Percentiles rank a stretch among this genome's conserved stretches.
phyloP scores from a whole-genome alignment of 2,797 vertebrate genomes.

The Anas capensis region DNA sequence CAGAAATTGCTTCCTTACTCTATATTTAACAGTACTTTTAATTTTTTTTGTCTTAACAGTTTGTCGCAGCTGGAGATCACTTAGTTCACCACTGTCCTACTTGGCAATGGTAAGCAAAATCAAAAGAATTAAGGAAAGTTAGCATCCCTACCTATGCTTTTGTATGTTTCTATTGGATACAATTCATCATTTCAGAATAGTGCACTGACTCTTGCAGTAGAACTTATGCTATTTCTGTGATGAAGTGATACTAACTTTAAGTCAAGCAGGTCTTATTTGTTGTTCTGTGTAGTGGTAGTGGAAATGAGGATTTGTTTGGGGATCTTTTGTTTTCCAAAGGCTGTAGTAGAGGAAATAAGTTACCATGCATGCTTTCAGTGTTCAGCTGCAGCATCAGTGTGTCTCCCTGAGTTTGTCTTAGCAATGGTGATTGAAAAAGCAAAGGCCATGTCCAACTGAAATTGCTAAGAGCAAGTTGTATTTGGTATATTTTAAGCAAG shows the following conservation, averaged over 20 bases:
- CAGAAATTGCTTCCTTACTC: background rate
- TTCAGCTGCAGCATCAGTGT: background rate
- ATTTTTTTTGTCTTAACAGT: constrained; percentile 79
- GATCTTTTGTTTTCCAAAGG: background rate
- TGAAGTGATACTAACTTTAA: background rate
- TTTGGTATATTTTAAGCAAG: background rate
- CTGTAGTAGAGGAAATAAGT: background rate
- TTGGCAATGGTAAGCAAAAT: constrained; percentile 95
- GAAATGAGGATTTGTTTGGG: background rate
- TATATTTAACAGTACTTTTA: background rate
- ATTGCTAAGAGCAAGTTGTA: background rate
- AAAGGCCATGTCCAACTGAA: background rate
- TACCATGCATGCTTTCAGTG: background rate
- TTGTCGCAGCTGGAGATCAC: constrained; percentile 97
- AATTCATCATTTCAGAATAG: background rate
- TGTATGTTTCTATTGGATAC: background rate
- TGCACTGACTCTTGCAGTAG: background rate
- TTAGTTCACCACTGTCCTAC: constrained; percentile 98
- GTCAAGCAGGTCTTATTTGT: background rate
- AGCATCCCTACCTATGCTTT: background rate
- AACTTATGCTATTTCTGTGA: background rate
- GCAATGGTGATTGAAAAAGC: background rate
- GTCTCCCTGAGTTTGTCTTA: background rate
- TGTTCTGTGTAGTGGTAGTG: background rate
- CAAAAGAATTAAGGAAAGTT: background rate